Base-by-base conservation (phyloP, 1,140 invertebrate species). In the Zaprionus ghesquierei region DNA sequence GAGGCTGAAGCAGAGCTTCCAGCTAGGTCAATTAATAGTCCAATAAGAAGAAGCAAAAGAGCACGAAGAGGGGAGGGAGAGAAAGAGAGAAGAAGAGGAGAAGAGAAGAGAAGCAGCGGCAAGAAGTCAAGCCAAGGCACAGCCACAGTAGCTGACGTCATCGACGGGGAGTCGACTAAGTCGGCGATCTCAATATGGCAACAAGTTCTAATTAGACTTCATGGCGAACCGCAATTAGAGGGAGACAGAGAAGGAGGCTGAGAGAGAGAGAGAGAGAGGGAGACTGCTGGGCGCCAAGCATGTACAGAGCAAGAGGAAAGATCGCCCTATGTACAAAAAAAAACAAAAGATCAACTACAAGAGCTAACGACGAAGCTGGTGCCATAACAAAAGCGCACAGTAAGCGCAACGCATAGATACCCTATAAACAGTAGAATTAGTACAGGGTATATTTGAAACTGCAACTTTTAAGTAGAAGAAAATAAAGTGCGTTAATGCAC, bases 121-220 rank as follows among this genome's bases (percentile, higher is more conserved):
- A 22, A 55, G 35, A 5, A 53, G 29, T n/a, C 13, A 5, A 38
- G 35, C n/a, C 6, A 15, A 58, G 60, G 10, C 18, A 22, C 18
- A 46, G 41, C 29, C 29, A 69, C 50, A 63, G 38, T 44, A 49
- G 69, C 56, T 76, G 73, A 76, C 73, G 73, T 76, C 73, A 75
- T 75, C 46, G 18, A 9, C 1, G 22, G 13, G 23, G 38, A 23
- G n/a, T 2, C 9, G n/a, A 44, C 41, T 15, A 20, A 9, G 38
- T 10, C 15, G 9, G 31, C 54, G 69, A 65, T 71, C 62, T 65
- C 69, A 70, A 50, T 69, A 55, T 55, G 60, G 38, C 68, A 62
- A 79, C 68, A 55, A 66, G 64, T 53, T 86, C 73, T 77, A 84
- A 85, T 85, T 84, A 64, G 76, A 76, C 46, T 58, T 22, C 29